Evolutionary conservation across 2,797 vertebrate genomes (phyloP), one percentile per base, ranked within the genome.

Genomic region (Aphelocoma californica): DNA sequence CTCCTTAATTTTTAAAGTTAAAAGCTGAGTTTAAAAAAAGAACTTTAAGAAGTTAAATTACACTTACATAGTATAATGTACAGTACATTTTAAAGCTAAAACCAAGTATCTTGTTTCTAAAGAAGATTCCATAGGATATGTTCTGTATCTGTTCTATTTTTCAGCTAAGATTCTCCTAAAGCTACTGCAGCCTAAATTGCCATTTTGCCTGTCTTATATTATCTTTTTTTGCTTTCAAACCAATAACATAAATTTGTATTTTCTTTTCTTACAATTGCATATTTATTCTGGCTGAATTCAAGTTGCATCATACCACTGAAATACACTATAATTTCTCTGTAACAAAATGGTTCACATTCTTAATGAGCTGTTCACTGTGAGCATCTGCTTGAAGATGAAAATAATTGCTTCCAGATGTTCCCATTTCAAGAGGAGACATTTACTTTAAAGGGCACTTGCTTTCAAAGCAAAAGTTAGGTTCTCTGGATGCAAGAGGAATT

Each of bases 321-420:
- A 91, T 89, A 92, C 83, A 88, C 96, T 94, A 79, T 97, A 96
- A 97, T 97, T 97, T 97, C 95, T 96, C 84, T 91, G 96, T 88
- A 97, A 96, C 95, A 97, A 97, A 94, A 92, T 94, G 95, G 94
- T 95, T 97, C 96, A 65, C 96, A 96, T 98, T 98, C 96, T 94
- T 96, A 95, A 95, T 93, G 91, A 90, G 82, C 95, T 96, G 84
- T 92, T 96, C 91, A 44, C 80, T 91, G 44, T 74, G 95, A 96
- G 93, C 93, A 97, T 96, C 95, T 96, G 96, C 92, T 95, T 92
- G 96, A 96, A 95, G 94, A 97, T 86, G 93, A 90, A 97, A 94
- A 91, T 98, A 98, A 98, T 98, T 97, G 90, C 92, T 98, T 98
- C 97, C 98, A 98, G 96, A 97, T 98, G 97, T 96, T 95, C 93